Base-by-base conservation (phyloP, 2,888 invertebrate species). In the Boloria selene region DNA sequence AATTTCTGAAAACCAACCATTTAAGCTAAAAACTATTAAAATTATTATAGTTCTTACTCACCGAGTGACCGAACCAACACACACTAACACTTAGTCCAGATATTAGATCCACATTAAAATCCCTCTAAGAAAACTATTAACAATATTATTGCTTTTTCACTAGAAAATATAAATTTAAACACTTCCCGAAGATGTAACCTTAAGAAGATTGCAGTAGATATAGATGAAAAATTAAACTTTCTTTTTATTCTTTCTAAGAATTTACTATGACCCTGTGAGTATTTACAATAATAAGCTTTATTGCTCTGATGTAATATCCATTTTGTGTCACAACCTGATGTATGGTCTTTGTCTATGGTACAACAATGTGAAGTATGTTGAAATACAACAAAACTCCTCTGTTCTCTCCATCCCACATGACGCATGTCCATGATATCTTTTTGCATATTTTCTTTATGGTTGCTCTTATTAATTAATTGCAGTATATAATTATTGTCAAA, bases 21-120 rank as follows among this genome's bases (percentile, higher is more conserved):
- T 22, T 68, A 68, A 49, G 42, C 65, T 72, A 72, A 53, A 58
- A 70, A 71, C 67, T 69, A 73, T 75, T 73, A 78, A 77, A 77
- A 78, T 38, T 38, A 38, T 38, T 38, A 38, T 10, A 55, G 47
- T 47, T 47, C n/a, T 16, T 47, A 16, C 16, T 47, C 31, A 16
- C 47, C 47, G 47, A 47, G 47, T 47, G 4, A 47, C 47, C n/a
- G n/a, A 47, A 16, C 47, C 47, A 47, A 47, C 47, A 47, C 47
- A n/a, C 31, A 50, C 49, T 16, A 47, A 59, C 59, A 59, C 49
- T 49, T 45, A 13, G 17, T 47, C 49, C 31, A 18, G 13, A 26
- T 16, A 17, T 17, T 5, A 18, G 7, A 31, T n/a, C 6, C 26
- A 31, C 26, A 26, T 52, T 31, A 17, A 18, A 22, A 13, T 55